Base-by-base conservation (phyloP, 2,888 invertebrate species). In the Polyommatus iphigenia region DNA sequence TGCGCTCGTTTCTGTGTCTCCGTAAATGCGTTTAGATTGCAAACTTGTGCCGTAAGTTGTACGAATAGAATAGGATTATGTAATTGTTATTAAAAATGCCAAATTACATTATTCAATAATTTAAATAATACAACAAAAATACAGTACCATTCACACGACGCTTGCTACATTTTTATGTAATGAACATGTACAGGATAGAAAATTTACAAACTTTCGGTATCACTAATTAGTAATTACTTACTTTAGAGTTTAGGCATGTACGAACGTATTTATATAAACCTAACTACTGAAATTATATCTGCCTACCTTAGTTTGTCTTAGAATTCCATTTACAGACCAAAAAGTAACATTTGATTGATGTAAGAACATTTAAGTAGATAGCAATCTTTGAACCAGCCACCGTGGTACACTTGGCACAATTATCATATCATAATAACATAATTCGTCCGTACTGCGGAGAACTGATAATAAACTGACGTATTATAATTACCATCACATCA, bases 21-120 rank as follows among this genome's bases (percentile, higher is more conserved):
- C 29, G 75, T 75, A 18, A 50, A 75, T 75, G 75, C 75, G 75
- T 75, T 73, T 73, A 50, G 50, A 75, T 75, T 75, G 54, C 75
- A 32, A 41, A 41, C 41, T 75, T 50, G 50, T 50, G 29, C 29
- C 54, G 75, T 75, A 75, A 75, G 75, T 75, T 73, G 67, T 67
- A 29, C 72, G n/a, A 41, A 15, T 73, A 46, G 3, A 73, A 32
- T 67, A 24, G 15, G 67, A 15, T 67, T 67, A 67, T 67, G 67
- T 67, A 67, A 67, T 67, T 15, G 24, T 67, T 67, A 67, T 67
- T 67, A 59, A 62, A 62, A 32, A 67, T 32, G 29, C 29, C 6
- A 15, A 67, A 67, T 67, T 32, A 5, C 32, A 67, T 32, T 67
- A 67, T 32, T 32, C 7, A 67, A 67, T 32, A 67, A 29, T 67